phyloP scores from a whole-genome alignment of 2,888 invertebrate species.

The Nephrotoma flavescens region DNA sequence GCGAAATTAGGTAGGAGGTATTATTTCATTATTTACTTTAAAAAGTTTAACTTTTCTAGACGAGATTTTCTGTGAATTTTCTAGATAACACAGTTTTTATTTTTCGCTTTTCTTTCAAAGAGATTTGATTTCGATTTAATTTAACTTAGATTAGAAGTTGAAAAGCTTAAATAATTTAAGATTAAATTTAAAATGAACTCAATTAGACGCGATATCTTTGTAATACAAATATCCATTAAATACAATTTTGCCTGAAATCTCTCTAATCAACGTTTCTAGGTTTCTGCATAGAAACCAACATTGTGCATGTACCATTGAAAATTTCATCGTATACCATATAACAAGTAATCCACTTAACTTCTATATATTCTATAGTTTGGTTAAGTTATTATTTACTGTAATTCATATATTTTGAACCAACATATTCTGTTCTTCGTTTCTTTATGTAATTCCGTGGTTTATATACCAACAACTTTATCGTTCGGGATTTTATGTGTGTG shows the following conservation, averaged over 20 bases:
- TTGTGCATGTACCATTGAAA: neutral
- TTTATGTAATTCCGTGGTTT: neutral
- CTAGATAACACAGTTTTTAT: neutral
- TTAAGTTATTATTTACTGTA: neutral
- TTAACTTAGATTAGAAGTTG: neutral
- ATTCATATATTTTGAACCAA: neutral
- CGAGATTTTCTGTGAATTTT: neutral
- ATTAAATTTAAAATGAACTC: too few species aligned
- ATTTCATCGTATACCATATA: neutral
- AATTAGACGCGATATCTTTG: neutral
- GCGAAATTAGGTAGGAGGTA: too few species aligned
- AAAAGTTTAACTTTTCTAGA: neutral
- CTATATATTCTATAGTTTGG: neutral
- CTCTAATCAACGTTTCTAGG: neutral
- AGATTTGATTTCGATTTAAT: neutral
- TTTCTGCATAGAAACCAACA: neutral
- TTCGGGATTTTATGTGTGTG: neutral
- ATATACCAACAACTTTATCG: neutral
- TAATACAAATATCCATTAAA: neutral
- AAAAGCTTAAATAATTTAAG: neutral
- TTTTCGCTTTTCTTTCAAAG: neutral
- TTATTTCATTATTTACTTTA: too few species aligned
- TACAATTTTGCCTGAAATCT: neutral
- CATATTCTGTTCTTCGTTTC: neutral
- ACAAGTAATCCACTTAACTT: neutral